Percentiles rank a stretch among this genome's conserved stretches.
Evolutionary conservation across 2,888 invertebrate species (phyloP).

Genomic region (Agrotis puta): DNA sequence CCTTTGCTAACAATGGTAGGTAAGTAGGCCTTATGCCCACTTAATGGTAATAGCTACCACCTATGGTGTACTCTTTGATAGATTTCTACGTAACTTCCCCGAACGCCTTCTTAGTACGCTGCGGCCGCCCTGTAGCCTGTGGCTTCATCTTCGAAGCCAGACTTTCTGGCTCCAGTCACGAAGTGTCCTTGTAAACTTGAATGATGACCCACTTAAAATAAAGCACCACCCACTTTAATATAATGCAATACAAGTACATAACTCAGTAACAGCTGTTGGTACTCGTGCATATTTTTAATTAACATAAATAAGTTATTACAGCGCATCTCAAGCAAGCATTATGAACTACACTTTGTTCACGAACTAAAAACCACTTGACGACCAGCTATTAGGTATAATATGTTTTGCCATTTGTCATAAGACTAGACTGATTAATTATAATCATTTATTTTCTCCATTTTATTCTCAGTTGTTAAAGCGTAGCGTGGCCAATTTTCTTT

Average conservation of each 20-base stretch:
- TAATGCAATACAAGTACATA: conserved; percentile 15
- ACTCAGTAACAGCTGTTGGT: conserved; percentile 52
- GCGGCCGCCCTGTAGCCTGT: no score
- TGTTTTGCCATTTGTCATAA: conserved; percentile 20
- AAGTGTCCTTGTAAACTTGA: conserved; percentile 3
- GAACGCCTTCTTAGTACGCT: no score
- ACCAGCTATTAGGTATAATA: conserved; percentile 18
- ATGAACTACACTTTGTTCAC: conserved; percentile 33
- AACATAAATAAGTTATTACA: conserved; percentile 47
- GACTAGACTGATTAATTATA: conserved; percentile 1
- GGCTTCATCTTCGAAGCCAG: neutral
- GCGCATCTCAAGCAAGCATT: conserved; percentile 34
- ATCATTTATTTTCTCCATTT: neutral
- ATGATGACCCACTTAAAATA: conserved; percentile 25
- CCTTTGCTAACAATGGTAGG: no score
- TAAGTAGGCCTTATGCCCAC: no score
- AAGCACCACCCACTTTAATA: neutral
- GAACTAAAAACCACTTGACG: conserved; percentile 21
- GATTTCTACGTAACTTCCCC: no score
- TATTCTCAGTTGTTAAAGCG: neutral
- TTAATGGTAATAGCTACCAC: no score
- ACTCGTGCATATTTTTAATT: conserved; percentile 31
- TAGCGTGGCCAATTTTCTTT: no score
- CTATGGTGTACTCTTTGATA: no score
- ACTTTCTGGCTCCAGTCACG: neutral